Conservation (phyloP, 1,140 invertebrate genomes). For the Brachionus sp. region DNA sequence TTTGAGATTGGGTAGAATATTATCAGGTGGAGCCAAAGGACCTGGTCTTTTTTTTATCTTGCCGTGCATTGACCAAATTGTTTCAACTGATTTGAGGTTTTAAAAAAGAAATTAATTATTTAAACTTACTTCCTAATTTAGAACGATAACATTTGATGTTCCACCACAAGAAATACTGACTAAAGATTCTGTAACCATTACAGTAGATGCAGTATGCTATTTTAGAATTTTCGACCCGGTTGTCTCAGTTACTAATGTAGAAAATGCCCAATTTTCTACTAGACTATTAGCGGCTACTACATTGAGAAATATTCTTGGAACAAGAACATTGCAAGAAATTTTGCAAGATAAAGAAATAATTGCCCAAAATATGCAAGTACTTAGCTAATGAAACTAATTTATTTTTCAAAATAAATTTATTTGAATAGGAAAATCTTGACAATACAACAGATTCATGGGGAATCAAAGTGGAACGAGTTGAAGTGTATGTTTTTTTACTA, state of each 20-base stretch:
- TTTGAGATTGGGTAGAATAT: slow-evolving; percentile 35
- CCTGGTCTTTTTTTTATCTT: slow-evolving; percentile 48
- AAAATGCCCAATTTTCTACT: slow-evolving; percentile 47
- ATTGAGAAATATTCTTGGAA: slow-evolving; percentile 48
- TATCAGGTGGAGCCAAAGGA: slow-evolving; percentile 34
- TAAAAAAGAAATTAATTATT: background rate
- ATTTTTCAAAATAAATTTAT: background rate
- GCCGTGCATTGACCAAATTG: slow-evolving; percentile 46
- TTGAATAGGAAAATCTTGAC: slow-evolving; percentile 1
- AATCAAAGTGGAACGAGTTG: slow-evolving; percentile 40
- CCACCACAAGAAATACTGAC: slow-evolving; percentile 44
- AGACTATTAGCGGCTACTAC: slow-evolving; percentile 47
- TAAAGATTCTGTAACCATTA: slow-evolving; percentile 48
- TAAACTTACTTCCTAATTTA: background rate
- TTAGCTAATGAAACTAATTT: background rate
- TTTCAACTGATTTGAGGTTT: slow-evolving; percentile 42
- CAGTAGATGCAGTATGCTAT: slow-evolving; percentile 41
- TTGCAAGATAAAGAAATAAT: slow-evolving; percentile 46
- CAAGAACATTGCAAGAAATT: slow-evolving; percentile 47
- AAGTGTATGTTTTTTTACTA: background rate
- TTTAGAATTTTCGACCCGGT: slow-evolving; percentile 26
- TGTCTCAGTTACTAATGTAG: slow-evolving; percentile 46
- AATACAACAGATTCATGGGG: slow-evolving; percentile 4
- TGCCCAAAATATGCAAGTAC: slow-evolving; percentile 26
- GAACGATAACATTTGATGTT: slow-evolving; percentile 46